Conservation (phyloP, 1,140 invertebrate genomes). For the Drosophila dunni region DNA sequence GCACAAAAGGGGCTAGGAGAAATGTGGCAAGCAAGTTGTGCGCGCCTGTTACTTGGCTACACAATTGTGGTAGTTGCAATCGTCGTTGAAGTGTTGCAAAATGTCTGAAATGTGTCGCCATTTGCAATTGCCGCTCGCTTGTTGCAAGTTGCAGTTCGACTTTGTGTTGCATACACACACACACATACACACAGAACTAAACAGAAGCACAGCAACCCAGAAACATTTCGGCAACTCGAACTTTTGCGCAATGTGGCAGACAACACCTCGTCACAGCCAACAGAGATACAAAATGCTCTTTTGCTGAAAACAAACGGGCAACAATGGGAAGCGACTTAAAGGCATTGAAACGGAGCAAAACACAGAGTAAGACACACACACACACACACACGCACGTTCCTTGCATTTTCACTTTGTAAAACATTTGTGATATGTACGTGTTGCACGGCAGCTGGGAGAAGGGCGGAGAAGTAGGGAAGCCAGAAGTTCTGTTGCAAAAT, state of each 20-base stretch:
- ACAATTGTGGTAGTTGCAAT: constrained; percentile 49
- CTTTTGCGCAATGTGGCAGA: constrained; percentile 64
- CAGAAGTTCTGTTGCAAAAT: constrained; percentile 58
- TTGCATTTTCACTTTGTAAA: constrained; percentile 82
- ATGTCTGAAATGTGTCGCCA: constrained; percentile 74
- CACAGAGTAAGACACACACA: too few species aligned
- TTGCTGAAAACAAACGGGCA: constrained; percentile 57
- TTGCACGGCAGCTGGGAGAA: not conserved
- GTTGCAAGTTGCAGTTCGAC: constrained; percentile 31
- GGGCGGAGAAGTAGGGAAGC: not conserved
- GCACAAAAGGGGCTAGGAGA: not conserved
- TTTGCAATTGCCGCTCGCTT: constrained; percentile 54
- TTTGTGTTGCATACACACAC: constrained; percentile 14
- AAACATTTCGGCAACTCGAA: constrained; percentile 48
- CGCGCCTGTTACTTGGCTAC: constrained; percentile 1
- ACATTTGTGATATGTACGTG: constrained; percentile 80
- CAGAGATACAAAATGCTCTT: constrained; percentile 73
- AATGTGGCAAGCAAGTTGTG: constrained; percentile 23
- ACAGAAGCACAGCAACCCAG: constrained; percentile 28
- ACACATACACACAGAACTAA: constrained; percentile 13
- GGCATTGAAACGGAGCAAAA: constrained; percentile 25
- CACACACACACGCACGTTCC: constrained; percentile 59
- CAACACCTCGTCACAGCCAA: constrained; percentile 46
- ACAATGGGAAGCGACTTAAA: constrained; percentile 57
- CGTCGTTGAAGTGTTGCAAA: constrained; percentile 53